phyloP scores from a whole-genome alignment of 2,888 invertebrate species.

The Drosophila multiciliata region DNA sequence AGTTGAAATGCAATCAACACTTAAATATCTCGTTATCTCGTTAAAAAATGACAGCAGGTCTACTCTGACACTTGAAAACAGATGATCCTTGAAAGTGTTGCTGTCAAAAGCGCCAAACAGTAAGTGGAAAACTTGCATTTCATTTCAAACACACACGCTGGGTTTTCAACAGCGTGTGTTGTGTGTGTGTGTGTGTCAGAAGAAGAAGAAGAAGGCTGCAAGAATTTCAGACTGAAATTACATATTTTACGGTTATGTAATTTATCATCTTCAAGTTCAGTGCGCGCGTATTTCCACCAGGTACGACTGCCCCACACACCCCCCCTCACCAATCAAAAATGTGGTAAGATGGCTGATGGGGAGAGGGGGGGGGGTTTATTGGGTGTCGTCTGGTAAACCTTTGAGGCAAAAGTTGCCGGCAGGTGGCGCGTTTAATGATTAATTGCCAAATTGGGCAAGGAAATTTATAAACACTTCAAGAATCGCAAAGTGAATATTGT shows the following conservation, averaged over 20 bases:
- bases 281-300: conserved; percentile 23
- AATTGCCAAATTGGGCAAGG: conserved; percentile 70
- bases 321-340: not conserved
- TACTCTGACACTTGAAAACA: conserved; percentile 28
- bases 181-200: not conserved
- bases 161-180: conserved; percentile 2
- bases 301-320: not conserved
- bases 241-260: conserved; percentile 62
- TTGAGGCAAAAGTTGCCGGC: conserved; percentile 60
- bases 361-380: not conserved
- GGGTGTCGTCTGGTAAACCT: conserved; percentile 47
- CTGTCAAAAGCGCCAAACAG: conserved; percentile 49
- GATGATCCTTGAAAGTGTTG: conserved; percentile 47
- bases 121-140: conserved; percentile 62
- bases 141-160: conserved; percentile 14
- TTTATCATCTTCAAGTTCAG: conserved; percentile 72
- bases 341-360: not conserved
- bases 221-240: conserved; percentile 18
- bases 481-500: conserved; percentile 33
- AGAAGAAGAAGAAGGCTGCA: not conserved
- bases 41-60: not conserved
- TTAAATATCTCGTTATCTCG: conserved; percentile 1
- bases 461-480: conserved; percentile 54
- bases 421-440: conserved; percentile 70
- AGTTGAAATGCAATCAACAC: not conserved